These are phyloP conservation scores for Hydraecia micacea DNA, from an alignment of 2,888 invertebrate species.

Conservation along the genomic window DNA sequence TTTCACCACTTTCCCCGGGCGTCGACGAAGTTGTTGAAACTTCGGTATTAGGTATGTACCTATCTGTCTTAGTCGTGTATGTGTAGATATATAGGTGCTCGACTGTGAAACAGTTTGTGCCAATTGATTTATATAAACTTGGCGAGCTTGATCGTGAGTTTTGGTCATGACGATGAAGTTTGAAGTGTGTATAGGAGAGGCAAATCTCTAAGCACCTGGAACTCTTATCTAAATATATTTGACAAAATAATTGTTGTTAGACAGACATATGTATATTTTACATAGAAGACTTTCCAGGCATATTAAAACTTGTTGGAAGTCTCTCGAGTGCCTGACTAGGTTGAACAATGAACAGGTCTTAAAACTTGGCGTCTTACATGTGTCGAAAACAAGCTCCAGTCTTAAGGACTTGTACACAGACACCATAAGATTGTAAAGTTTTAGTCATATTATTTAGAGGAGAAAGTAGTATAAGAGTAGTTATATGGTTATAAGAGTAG, in stretches of 20 bases:
- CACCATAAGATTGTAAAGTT: not conserved
- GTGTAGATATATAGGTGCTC: conserved; percentile 43
- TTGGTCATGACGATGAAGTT: conserved; percentile 37
- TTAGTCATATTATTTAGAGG: not conserved
- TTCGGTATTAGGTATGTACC: conserved; percentile 53
- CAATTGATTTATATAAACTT: conserved; percentile 64
- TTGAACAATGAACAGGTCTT: conserved; percentile 10
- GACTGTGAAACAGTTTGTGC: conserved; percentile 59
- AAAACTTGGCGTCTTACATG: conserved; percentile 8
- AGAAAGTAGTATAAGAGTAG: not conserved
- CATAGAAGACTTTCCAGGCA: not conserved
- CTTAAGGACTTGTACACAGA: not conserved
- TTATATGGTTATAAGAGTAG: no score
- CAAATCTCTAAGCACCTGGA: conserved; percentile 3
- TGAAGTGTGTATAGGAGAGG: conserved; percentile 3
- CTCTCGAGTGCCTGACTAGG: conserved; percentile 8
- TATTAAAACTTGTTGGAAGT: conserved; percentile 16
- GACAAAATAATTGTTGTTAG: not conserved
- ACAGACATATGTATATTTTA: not conserved
- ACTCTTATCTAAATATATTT: conserved; percentile 6
- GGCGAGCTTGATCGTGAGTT: conserved; percentile 39
- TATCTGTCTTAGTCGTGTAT: conserved; percentile 34
- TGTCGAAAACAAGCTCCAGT: not conserved
- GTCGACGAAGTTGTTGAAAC: conserved; percentile 61
- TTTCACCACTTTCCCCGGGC: conserved; percentile 64